Evolutionary conservation across 2,113 vertebrate genomes (phyloP), one percentile per base, ranked within the genome.

Genomic region (Sisor rabdophorus): DNA sequence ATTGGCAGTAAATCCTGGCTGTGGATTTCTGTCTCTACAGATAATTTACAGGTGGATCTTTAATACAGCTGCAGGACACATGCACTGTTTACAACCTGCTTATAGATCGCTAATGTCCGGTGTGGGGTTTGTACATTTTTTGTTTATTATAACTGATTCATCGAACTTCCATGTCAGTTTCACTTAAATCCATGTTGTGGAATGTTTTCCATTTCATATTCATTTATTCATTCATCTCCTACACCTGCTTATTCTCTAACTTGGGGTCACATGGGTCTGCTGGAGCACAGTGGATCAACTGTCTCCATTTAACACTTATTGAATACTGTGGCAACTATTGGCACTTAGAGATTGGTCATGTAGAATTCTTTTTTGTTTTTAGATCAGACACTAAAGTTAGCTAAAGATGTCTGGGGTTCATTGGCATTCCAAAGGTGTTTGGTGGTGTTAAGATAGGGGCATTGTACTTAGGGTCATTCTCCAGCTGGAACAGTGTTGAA

Each of bases 281-380:
- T 54, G 64, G 53, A 70, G 79, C 82, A 82, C 70, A 20, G 2
- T 7, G 22, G 20, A 56, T 12, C 69, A 71, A 65, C 71, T 52
- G 76, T 71, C 71, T 87, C 69, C 77, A 55, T 86, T 76, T 47
- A 63, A 75, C 72, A 88, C 86, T 88, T 85, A 84, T 87, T 81
- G 88, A 87, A 89, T 59, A 64, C 80, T 78, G 79, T 81, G 76
- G 81, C 63, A 64, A 83, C 52, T 52, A 54, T 77, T 82, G 81
- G 86, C 52, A 84, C 75, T 79, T 47, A 32, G 70, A 80, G 54
- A 52, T 40, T 71, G 32, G 61, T 52, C 63, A 81, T 84, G 63
- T 80, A 85, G 70, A 70, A 30, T 4, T 19, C 53, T 47, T 47
- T 71, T 72, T 74, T 56, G 73, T 68, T 79, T 75, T n/a, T n/a